Base-by-base conservation (phyloP, 2,888 invertebrate species). In the Oeneis ivallda region DNA sequence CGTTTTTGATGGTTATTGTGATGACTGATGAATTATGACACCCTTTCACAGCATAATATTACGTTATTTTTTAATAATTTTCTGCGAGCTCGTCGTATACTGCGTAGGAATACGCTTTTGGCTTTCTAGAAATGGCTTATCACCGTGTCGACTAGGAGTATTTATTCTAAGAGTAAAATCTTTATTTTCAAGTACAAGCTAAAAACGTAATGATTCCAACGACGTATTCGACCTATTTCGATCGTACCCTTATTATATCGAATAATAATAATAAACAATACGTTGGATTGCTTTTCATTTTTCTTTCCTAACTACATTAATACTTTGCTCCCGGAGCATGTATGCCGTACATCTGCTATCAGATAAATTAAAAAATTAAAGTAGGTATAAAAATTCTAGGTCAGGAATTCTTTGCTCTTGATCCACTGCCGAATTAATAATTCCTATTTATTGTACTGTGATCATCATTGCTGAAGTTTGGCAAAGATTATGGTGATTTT, bases 331-430 rank as follows among this genome's bases (percentile, higher is more conserved):
- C 13, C 53, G 53, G 2, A 11, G 39, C 49, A 17, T 26, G 8
- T 8, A 17, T 47, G 26, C 15, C 10, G 26, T 34, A 32, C 37
- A 49, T 41, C 5, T 26, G 5, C 26, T 26, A 26, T 2, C 26
- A 50, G 56, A 1, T 37, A 37, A 7, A 37, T 37, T 9, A 37
- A 37, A 15, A 41, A 61, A 62, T 43, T n/a, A 49, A 67, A 72
- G 72, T 79, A 54, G 32, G 49, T 37, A 76, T 75, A 74, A 75
- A 79, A 76, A 80, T 79, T 80, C 76, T 81, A 76, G 85, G 73
- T 72, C 83, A 73, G 72, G 73, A 69, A 75, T 77, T 79, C 72
- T 72, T 70, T 72, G 7, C 15, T 15, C 15, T 15, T 45, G 71
- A 65, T 63, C 56, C 53, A 70, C 72, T 68, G 76, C 71, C 73